These are phyloP conservation scores for Theonella swinhoei DNA, from an alignment of 37 sponge, comb jelly and placozoan species.

Conservation along the genomic window DNA sequence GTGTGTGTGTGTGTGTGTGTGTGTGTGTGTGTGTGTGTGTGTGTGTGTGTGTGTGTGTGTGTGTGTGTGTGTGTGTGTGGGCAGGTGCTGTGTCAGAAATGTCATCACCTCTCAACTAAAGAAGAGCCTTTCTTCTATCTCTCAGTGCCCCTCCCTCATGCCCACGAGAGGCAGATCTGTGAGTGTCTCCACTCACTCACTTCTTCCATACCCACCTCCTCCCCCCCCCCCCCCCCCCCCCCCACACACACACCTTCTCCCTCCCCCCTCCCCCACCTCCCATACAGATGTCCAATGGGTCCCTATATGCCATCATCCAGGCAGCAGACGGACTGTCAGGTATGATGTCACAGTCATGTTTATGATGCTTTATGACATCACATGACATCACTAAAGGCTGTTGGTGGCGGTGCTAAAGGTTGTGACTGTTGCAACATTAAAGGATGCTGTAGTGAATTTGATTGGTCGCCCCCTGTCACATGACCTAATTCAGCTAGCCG, in stretches of 20 bases:
- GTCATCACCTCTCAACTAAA: constrained; percentile 51
- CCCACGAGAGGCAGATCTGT: constrained; percentile 67
- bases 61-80: constrained; percentile 2
- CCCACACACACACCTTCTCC: too few relatives aligned
- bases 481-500: constrained; percentile 38
- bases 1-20: too few relatives aligned
- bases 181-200: background rate
- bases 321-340: background rate
- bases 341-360: background rate
- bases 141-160: constrained; percentile 75
- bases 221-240: background rate
- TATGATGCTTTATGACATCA: background rate
- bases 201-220: background rate
- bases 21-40: too few relatives aligned
- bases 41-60: background rate
- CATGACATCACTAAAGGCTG: constrained; percentile 20
- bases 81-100: constrained; percentile 64
- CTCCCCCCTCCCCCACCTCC: background rate
- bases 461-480: background rate
- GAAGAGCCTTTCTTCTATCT: constrained; percentile 83
- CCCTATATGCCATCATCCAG: background rate
- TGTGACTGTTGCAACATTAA: constrained; percentile 35
- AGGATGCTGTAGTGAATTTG: constrained; percentile 23
- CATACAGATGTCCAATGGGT: constrained; percentile 19
- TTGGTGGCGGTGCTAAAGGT: constrained; percentile 55